Evolutionary conservation across 2,797 vertebrate genomes (phyloP).

Genomic region (Spatula versicolor): DNA sequence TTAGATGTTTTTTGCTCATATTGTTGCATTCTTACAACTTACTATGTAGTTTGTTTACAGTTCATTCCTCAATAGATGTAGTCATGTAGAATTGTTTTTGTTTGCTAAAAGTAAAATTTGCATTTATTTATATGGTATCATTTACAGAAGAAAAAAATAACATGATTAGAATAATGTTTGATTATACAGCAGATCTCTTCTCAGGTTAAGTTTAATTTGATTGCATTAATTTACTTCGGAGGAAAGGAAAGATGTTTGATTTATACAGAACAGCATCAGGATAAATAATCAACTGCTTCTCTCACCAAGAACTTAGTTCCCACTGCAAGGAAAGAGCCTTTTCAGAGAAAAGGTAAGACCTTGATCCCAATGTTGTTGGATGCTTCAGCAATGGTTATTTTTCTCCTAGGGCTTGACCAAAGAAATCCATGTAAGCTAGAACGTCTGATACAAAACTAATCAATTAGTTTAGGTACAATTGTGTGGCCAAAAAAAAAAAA

Average conservation of each 20-base stretch:
- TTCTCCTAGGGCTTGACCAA: background rate
- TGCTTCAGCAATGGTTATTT: background rate
- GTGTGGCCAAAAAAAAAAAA: background rate
- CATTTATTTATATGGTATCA: background rate
- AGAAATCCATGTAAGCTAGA: background rate
- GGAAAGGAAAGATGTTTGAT: background rate
- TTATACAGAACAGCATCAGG: background rate
- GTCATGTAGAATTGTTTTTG: too few relatives aligned
- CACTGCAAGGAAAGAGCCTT: background rate
- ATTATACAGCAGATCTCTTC: background rate
- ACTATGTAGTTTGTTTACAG: background rate
- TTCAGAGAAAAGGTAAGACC: background rate
- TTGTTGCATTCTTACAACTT: background rate
- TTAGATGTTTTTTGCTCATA: background rate
- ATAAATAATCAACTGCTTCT: background rate
- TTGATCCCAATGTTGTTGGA: fast-evolving
- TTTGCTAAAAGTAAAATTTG: background rate
- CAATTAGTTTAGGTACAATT: background rate
- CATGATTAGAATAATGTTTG: background rate
- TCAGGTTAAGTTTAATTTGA: background rate
- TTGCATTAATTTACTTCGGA: background rate
- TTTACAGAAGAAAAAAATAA: background rate
- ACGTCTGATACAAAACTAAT: background rate
- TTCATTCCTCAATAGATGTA: background rate
- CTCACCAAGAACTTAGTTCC: background rate